Evolutionary conservation across 2,797 vertebrate species (phyloP), one percentile per base, ranked within the genome.

Genomic region (Myotis myotis): DNA sequence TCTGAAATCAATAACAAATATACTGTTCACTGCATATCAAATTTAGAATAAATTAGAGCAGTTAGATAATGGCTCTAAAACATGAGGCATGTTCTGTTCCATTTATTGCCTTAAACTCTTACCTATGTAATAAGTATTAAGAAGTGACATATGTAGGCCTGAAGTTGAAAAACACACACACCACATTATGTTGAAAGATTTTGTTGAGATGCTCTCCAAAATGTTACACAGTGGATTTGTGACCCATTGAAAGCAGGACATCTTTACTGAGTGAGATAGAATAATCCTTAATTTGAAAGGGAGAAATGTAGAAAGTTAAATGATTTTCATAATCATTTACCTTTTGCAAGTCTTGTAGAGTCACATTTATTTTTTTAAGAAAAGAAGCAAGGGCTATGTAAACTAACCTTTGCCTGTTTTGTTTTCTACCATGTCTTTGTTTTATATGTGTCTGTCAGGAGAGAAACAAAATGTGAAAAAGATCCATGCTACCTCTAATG

Each of bases 131-230:
- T 70, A 19, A 79, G 10, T 36, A 74, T 23, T 36, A 74, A 93
- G 33, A 92, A 28, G 22, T n/a, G 71, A 88, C 53, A 89, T 60
- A 44, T 8, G 28, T 41, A 95, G 30, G 57, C 41, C 41, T 78
- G 17, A 23, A 62, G 53, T 38, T 78, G 57, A 78, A 78, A 93
- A 84, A 90, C 23, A 44, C 47, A 66, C 57, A 66, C 66, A 62
- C 11, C 23, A 71, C 25, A 81, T 7, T 84, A 71, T 16, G 23
- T 44, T 38, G 20, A 93, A 94, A 66, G 53, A 38, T 17, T 71
- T 8, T 86, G 49, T 74, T 85, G 44, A 80, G 53, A 80, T 87
- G 66, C 91, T 9, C 33, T 91, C 68, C 64, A 76, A 80, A 87
- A 76, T 11, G 17, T 70, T 57, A 64, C 3, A 78, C 1, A 23